Conservation (phyloP, 2,113 vertebrate species). For the Datnioides undecimradiatus region DNA sequence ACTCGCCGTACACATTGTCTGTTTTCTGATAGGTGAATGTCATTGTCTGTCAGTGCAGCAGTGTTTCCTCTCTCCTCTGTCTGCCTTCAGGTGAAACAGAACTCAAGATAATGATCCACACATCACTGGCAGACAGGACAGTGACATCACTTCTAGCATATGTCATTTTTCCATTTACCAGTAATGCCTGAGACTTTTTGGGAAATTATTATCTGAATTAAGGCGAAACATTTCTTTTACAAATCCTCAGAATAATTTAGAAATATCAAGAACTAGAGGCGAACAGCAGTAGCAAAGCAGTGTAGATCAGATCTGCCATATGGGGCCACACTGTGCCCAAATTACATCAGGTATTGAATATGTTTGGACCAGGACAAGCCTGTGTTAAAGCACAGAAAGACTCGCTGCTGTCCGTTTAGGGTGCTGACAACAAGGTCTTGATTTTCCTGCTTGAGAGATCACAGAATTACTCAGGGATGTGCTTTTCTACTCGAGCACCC, state of each 20-base stretch:
- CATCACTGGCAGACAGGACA: background rate
- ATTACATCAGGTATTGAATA: background rate
- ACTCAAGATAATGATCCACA: slow-evolving; percentile 28
- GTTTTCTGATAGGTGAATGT: background rate
- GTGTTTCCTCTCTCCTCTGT: background rate
- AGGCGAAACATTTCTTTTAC: background rate
- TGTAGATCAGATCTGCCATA: too few relatives aligned
- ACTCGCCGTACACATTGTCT: slow-evolving; percentile 5
- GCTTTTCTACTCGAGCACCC: background rate
- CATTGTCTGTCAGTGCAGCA: slow-evolving; percentile 2
- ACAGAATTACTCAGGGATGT: background rate
- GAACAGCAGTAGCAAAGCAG: too few relatives aligned
- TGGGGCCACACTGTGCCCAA: background rate
- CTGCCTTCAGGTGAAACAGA: slow-evolving; percentile 6
- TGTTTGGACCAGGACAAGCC: background rate
- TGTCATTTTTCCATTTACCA: background rate
- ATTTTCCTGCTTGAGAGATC: background rate
- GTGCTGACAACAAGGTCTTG: background rate
- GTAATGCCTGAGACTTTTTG: background rate
- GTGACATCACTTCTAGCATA: background rate
- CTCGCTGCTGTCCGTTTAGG: background rate
- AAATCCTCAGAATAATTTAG: background rate
- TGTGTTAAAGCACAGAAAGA: background rate
- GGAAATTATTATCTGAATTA: background rate
- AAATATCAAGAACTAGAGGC: background rate